Percentiles rank a stretch among this genome's conserved stretches.
Conservation (phyloP, 2,888 invertebrate species). For the Bedellia somnulentella region DNA sequence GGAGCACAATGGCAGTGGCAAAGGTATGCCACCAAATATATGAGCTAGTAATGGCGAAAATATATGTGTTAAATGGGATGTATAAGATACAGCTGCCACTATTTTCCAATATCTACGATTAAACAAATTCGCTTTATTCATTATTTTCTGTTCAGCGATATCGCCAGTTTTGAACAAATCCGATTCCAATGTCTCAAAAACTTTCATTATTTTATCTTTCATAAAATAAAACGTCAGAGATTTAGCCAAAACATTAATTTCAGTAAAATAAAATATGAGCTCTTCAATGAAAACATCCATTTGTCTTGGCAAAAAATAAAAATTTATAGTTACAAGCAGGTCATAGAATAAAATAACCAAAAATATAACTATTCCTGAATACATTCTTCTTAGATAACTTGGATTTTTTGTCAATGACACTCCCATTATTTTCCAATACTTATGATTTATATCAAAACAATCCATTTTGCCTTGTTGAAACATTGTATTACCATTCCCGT, state of each 20-base stretch:
- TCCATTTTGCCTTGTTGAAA: too few relatives aligned
- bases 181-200: conserved; percentile 21
- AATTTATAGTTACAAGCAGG: conserved; percentile 7
- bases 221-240: conserved; percentile 20
- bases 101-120: conserved; percentile 22
- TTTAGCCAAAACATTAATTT: conserved; percentile 20
- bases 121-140: conserved; percentile 21
- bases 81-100: conserved; percentile 16
- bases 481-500: too few relatives aligned
- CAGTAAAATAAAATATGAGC: conserved; percentile 27
- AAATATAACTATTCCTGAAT: conserved; percentile 1
- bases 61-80: conserved; percentile 17
- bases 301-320: conserved; percentile 7
- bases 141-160: conserved; percentile 15
- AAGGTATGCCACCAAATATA: conserved; percentile 13
- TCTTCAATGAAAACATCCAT: conserved; percentile 25
- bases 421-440: conserved; percentile 6
- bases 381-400: too few relatives aligned
- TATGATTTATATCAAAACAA: conserved; percentile 5
- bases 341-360: background rate
- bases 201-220: conserved; percentile 16
- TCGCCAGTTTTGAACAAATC: conserved; percentile 22
- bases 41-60: conserved; percentile 18
- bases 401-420: too few relatives aligned
- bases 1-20: conserved; percentile 23